These are phyloP conservation scores for Balaeniceps rex DNA, from an alignment of 2,113 vertebrate species.

Conservation along the genomic window DNA sequence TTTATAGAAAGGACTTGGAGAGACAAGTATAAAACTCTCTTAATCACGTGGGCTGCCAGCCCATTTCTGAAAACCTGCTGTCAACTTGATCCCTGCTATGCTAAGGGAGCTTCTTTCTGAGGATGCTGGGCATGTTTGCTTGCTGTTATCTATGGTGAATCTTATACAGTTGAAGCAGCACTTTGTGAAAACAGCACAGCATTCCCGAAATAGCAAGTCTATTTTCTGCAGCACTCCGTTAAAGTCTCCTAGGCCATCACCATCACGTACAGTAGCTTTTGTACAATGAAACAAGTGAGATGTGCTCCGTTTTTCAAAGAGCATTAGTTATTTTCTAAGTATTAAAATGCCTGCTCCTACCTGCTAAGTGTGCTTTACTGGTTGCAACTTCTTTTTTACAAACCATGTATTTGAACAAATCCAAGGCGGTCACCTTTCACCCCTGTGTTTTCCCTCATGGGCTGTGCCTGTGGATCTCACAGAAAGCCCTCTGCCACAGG, in stretches of 20 bases:
- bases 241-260: neutral
- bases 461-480: neutral
- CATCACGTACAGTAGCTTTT: neutral
- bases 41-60: slow-evolving; percentile 21
- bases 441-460: neutral
- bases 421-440: neutral
- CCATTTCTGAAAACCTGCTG: slow-evolving; percentile 37
- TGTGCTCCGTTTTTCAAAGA: neutral
- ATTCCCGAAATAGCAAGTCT: slow-evolving; percentile 47
- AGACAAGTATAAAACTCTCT: slow-evolving; percentile 14
- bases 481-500: neutral
- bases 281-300: neutral
- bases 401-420: neutral
- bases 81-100: slow-evolving; percentile 23
- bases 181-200: slow-evolving; percentile 22
- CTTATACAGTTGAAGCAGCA: neutral
- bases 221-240: slow-evolving; percentile 12
- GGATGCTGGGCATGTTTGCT: slow-evolving; percentile 30
- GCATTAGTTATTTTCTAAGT: neutral
- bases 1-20: slow-evolving; percentile 39
- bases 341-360: neutral
- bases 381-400: neutral
- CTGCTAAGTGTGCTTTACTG: neutral
- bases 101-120: slow-evolving; percentile 26
- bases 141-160: slow-evolving; percentile 40